Percentiles rank a stretch among this genome's conserved stretches.
Conservation (phyloP, 1,140 invertebrate genomes). For the Procambarus virginalis region DNA sequence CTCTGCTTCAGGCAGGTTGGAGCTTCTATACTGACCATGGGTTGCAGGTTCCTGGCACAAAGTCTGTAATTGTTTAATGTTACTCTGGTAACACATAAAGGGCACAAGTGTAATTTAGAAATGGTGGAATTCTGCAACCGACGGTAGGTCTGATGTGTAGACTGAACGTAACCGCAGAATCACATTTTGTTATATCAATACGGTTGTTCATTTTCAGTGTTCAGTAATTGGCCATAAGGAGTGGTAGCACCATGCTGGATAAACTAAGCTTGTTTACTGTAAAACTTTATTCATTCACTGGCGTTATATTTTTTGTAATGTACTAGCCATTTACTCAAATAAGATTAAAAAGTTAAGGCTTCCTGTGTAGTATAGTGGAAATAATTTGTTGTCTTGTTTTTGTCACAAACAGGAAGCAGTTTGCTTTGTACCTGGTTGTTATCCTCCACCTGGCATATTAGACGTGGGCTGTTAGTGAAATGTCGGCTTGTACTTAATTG, state of each 20-base stretch:
- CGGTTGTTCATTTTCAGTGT: constrained; percentile 43
- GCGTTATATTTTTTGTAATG: constrained; percentile 47
- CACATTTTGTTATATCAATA: constrained; percentile 59
- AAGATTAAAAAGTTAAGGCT: constrained; percentile 47
- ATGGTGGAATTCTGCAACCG: constrained; percentile 43
- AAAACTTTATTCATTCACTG: constrained; percentile 46
- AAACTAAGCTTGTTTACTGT: constrained; percentile 50
- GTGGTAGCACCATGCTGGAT: constrained; percentile 24
- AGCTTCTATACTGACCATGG: constrained; percentile 4
- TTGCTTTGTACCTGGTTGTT: constrained; percentile 53
- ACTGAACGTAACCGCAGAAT: constrained; percentile 51
- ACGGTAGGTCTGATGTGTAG: constrained; percentile 39
- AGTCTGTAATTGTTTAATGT: constrained; percentile 32
- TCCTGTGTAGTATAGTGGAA: constrained; percentile 42
- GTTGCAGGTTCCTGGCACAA: constrained; percentile 42
- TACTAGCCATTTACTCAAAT: constrained; percentile 52
- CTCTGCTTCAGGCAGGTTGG: constrained; percentile 35
- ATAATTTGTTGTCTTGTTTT: constrained; percentile 45
- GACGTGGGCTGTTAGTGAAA: constrained; percentile 49
- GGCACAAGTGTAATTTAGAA: constrained; percentile 45
- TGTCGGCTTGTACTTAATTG: constrained; percentile 51
- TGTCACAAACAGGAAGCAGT: constrained; percentile 43
- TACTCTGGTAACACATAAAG: constrained; percentile 40
- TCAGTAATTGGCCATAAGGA: constrained; percentile 42
- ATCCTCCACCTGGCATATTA: constrained; percentile 42